phyloP scores from a whole-genome alignment of 2,888 invertebrate genomes.

The Idaea straminata region DNA sequence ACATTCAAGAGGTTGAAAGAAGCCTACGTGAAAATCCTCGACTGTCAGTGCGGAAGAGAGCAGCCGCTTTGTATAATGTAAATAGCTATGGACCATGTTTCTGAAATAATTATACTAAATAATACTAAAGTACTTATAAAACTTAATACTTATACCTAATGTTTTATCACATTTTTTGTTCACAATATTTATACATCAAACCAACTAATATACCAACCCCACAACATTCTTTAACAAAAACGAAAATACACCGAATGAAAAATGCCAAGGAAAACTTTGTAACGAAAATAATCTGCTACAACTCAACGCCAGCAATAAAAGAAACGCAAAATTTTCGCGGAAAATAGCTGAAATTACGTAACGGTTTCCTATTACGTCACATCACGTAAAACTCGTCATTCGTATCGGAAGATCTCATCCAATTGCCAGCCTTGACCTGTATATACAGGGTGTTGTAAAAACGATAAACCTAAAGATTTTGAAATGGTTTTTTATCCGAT shows the following conservation, averaged over 20 bases:
- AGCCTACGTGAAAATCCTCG: too few species aligned
- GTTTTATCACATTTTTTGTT: too few species aligned
- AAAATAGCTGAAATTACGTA: constrained; percentile 9
- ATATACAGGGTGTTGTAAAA: constrained; percentile 14
- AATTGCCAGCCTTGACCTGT: constrained; percentile 18
- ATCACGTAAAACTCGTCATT: constrained; percentile 9
- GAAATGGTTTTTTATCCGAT: neutral
- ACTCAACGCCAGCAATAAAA: constrained; percentile 17
- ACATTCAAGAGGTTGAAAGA: too few species aligned
- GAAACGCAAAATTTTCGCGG: constrained; percentile 6
- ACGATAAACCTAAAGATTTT: neutral
- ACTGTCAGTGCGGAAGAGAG: too few species aligned
- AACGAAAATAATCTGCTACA: constrained; percentile 30
- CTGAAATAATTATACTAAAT: neutral
- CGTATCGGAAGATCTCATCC: constrained; percentile 23
- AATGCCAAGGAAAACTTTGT: constrained; percentile 30
- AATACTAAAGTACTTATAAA: too few species aligned
- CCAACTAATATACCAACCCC: neutral
- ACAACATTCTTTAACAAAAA: neutral
- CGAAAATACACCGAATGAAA: neutral
- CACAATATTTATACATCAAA: neutral
- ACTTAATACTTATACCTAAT: neutral
- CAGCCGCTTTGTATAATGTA: too few species aligned
- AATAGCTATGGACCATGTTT: too few species aligned
- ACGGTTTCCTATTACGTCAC: constrained; percentile 2